Conservation (phyloP, 2,797 vertebrate species). For the Sebastes itinus region DNA sequence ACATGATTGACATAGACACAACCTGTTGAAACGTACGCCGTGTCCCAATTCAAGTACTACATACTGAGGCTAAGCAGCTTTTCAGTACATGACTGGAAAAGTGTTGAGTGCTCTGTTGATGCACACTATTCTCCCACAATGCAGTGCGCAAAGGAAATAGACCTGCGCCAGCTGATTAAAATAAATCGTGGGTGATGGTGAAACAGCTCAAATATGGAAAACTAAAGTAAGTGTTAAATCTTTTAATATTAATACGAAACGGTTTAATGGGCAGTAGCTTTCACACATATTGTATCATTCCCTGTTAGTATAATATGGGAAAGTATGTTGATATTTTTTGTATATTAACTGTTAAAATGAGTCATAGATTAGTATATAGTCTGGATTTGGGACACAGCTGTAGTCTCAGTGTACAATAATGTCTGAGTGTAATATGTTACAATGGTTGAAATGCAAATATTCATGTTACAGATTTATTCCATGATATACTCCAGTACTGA, state of each 20-base stretch:
- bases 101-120: neutral
- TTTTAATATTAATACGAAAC: neutral
- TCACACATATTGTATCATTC: neutral
- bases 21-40: fast-evolving
- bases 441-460: neutral
- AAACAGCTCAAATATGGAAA: neutral
- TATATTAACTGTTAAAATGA: neutral
- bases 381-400: neutral
- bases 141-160: neutral
- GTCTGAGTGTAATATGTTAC: neutral
- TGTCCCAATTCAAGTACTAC: neutral
- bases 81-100: neutral
- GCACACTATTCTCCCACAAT: neutral
- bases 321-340: neutral
- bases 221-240: neutral
- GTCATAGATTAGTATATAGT: neutral
- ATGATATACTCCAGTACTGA: neutral
- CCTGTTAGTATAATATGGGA: neutral
- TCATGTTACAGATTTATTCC: neutral
- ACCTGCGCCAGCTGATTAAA: neutral
- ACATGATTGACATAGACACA: neutral
- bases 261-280: neutral
- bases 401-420: neutral
- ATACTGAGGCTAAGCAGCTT: neutral
- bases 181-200: neutral